Base-by-base conservation (phyloP, 2,797 vertebrate species). In the Myripristis jacobus region DNA sequence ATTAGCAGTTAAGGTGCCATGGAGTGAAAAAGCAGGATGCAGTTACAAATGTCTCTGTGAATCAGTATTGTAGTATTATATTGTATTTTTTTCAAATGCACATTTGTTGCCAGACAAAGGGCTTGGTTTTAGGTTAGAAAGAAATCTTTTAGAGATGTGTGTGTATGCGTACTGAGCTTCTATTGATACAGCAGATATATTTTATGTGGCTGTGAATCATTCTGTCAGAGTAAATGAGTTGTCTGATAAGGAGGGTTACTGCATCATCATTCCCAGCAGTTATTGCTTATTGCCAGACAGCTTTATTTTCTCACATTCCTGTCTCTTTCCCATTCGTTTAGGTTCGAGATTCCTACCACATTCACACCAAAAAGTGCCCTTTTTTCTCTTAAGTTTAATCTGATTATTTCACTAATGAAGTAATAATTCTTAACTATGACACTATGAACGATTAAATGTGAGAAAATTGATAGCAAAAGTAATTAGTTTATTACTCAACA, bases 161-260 rank as follows among this genome's bases (percentile, higher is more conserved):
- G 38, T 46, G 19, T 6, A 18, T 8, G 15, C 18, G 9, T 10
- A 36, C 29, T 52, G 6, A 2, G 61, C 63, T 76, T 70, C 68
- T 51, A 38, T 60, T 51, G 77, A 71, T 47, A 58, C 51, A 62
- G 77, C 61, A 58, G 57, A 79, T 84, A 59, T 75, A 36, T 80
- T 85, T 82, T 52, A 73, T 50, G 57, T 58, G 70, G 59, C 65
- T 72, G 69, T 88, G 70, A 79, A 82, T 90, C 85, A 90, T 83
- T 79, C 69, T 90, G 85, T 80, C 87, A 85, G 70, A 21, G 50
- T 70, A 82, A 89, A 87, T 85, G 78, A 83, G 71, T 69, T 82
- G 71, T 73, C 65, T 72, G 72, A 85, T 85, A 82, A 89, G 86
- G 82, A 76, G 61, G 59, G 53, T 70, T 68, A 67, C 67, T 70